Evolutionary conservation across 2,888 invertebrate species (phyloP).

Genomic region (Metacarcinus magister): DNA sequence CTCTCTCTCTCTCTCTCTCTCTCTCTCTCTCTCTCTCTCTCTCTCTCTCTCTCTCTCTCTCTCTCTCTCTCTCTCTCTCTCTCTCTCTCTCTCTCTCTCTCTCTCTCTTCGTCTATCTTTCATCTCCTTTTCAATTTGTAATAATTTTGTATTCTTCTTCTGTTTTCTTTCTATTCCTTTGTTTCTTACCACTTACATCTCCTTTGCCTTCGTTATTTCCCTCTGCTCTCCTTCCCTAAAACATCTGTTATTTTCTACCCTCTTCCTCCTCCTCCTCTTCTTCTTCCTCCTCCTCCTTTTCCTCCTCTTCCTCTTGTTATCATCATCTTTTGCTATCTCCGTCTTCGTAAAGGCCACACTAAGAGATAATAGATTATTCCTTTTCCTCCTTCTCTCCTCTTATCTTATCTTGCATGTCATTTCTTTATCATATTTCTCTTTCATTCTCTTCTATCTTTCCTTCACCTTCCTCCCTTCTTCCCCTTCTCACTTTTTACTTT

Average conservation of each 20-base stretch:
- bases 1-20: conserved; percentile 46
- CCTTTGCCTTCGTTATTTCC: background rate
- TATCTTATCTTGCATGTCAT: background rate
- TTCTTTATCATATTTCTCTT: background rate
- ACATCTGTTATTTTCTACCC: background rate
- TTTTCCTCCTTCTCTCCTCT: background rate
- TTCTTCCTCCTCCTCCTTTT: background rate
- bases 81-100: background rate
- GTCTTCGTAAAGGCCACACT: too few relatives aligned
- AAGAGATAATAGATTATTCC: too few relatives aligned
- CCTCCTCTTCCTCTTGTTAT: background rate
- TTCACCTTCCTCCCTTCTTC: background rate
- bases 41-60: conserved; percentile 5
- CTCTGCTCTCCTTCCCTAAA: background rate
- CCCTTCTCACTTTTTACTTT: background rate
- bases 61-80: background rate
- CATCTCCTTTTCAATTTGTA: background rate
- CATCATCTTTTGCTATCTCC: too few relatives aligned
- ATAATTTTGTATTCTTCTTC: background rate
- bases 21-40: background rate
- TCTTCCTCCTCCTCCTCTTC: background rate
- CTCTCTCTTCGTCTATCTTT: background rate
- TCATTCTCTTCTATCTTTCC: background rate
- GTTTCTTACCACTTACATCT: background rate
- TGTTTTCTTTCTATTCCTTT: background rate